phyloP scores from a whole-genome alignment of 1,140 invertebrate species.

The Aleiodes sp. region DNA sequence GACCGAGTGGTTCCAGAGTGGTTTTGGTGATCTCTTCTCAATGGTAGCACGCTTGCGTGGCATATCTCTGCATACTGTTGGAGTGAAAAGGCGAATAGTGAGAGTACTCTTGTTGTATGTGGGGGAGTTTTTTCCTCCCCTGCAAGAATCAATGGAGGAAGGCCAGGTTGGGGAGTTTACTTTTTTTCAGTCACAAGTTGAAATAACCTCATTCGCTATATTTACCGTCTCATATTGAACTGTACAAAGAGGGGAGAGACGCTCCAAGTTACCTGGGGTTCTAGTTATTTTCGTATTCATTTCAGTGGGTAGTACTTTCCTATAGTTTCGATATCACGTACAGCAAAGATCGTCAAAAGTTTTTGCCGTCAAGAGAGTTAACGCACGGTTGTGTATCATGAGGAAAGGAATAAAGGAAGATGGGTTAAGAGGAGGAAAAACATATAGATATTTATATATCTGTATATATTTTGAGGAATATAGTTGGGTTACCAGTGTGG shows the following conservation, averaged over 20 bases:
- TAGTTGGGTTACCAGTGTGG: background rate
- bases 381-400: background rate
- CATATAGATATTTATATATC: background rate
- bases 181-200: background rate
- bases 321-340: background rate
- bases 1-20: conserved; percentile 16
- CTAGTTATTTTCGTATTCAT: background rate
- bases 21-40: conserved; percentile 19
- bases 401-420: background rate
- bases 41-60: background rate
- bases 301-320: background rate
- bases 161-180: background rate
- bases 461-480: background rate
- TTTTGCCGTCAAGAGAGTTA: background rate
- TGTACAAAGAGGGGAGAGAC: too few relatives aligned
- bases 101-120: conserved; percentile 20
- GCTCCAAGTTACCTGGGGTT: too few relatives aligned
- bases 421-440: too few relatives aligned
- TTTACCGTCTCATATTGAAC: too few relatives aligned
- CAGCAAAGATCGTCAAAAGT: background rate
- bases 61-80: background rate
- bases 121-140: background rate
- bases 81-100: background rate
- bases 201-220: too few relatives aligned
- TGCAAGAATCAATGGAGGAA: background rate